phyloP scores from a whole-genome alignment of 2,888 invertebrate species.

The Smittia aterrima region DNA sequence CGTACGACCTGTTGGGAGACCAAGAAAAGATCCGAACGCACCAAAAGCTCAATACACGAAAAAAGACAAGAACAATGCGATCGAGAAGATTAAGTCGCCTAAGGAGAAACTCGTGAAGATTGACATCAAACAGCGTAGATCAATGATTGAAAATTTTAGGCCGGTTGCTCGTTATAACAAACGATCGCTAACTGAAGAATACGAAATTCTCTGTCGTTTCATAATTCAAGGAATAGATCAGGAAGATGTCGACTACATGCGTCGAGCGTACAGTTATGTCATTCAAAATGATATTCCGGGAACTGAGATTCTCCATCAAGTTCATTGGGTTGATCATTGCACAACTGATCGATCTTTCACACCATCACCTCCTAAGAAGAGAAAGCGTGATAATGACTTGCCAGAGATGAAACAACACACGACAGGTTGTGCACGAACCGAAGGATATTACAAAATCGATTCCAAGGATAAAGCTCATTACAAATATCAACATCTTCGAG shows the following conservation, averaged over 20 bases:
- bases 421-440: constrained; percentile 87
- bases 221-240: constrained; percentile 84
- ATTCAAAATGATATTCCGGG: constrained; percentile 74
- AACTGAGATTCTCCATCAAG: constrained; percentile 90
- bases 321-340: constrained; percentile 95
- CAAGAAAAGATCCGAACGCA: constrained; percentile 48
- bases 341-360: constrained; percentile 67
- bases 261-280: constrained; percentile 79
- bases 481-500: constrained; percentile 73
- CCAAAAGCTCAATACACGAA: constrained; percentile 43
- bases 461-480: constrained; percentile 83
- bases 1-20: constrained; percentile 44
- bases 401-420: constrained; percentile 60
- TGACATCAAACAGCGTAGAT: constrained; percentile 2
- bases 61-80: not conserved
- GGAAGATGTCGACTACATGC: constrained; percentile 84
- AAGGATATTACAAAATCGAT: constrained; percentile 90
- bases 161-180: constrained; percentile 56
- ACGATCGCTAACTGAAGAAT: constrained; percentile 72
- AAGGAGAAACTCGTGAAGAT: not conserved
- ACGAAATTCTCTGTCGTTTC: constrained; percentile 83
- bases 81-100: constrained; percentile 42
- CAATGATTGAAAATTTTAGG: constrained; percentile 46
- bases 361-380: constrained; percentile 70
- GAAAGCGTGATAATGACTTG: constrained; percentile 70